phyloP scores from a whole-genome alignment of 23 tunicate species.

The Botrylloides violaceus region DNA sequence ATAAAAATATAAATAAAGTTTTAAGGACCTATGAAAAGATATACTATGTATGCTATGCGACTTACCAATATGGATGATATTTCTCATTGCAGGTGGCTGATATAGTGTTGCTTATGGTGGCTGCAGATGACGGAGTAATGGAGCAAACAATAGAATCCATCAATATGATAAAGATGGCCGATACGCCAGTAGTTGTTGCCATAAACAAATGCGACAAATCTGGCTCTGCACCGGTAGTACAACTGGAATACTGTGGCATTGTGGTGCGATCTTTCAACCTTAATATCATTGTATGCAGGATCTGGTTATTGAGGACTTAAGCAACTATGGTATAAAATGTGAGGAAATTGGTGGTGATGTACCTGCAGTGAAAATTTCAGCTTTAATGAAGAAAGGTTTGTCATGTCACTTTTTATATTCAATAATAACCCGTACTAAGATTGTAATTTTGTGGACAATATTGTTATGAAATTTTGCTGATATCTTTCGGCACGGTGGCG shows the following conservation, averaged over 20 bases:
- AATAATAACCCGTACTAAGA: no score
- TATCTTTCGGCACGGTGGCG: no score
- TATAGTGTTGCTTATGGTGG: constrained; percentile 82
- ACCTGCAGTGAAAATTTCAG: constrained; percentile 66
- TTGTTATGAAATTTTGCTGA: no score
- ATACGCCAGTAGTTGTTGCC: constrained; percentile 60
- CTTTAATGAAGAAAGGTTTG: constrained; percentile 30
- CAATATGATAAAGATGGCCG: constrained; percentile 42
- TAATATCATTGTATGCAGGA: constrained; percentile 43
- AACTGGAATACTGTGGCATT: no score
- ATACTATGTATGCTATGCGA: no score
- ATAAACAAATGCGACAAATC: constrained; percentile 76
- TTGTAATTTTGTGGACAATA: neutral
- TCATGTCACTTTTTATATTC: neutral
- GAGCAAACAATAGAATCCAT: constrained; percentile 88
- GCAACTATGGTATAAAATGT: constrained; percentile 32
- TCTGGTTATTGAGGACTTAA: constrained; percentile 32
- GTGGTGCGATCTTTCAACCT: no score
- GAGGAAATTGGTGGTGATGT: constrained; percentile 65
- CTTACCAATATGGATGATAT: no score
- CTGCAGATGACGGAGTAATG: constrained; percentile 98
- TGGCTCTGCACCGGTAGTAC: constrained; percentile 62
- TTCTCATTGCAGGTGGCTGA: constrained; percentile 66
- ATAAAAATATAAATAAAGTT: no score
- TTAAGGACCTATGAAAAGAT: no score